Conservation (phyloP, 2,113 vertebrate species). For the Pituophis catenifer region DNA sequence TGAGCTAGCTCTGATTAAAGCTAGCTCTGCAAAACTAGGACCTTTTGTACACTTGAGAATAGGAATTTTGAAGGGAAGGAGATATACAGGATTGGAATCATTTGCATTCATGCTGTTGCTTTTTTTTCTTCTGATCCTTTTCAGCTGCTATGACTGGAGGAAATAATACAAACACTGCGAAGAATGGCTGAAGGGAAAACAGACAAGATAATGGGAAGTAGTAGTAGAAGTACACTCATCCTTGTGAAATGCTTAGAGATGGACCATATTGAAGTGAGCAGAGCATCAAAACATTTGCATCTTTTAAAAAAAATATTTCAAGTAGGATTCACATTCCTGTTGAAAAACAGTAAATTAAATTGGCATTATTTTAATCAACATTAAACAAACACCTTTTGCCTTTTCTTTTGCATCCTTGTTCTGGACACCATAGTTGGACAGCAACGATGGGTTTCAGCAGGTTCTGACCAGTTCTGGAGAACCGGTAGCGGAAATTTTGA, state of each 20-base stretch:
- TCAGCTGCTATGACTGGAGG: neutral
- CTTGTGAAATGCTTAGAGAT: neutral
- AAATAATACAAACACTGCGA: neutral
- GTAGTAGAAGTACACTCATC: neutral
- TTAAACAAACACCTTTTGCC: neutral
- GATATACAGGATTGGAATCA: neutral
- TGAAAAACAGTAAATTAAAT: neutral
- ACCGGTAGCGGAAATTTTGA: too few relatives aligned
- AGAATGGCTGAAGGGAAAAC: neutral
- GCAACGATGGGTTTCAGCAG: too few relatives aligned
- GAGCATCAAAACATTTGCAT: neutral
- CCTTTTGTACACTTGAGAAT: neutral
- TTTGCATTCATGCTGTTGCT: neutral
- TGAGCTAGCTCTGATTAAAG: neutral
- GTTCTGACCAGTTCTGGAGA: too few relatives aligned
- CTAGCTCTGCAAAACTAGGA: neutral
- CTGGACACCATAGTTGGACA: neutral
- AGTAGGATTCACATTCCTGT: neutral
- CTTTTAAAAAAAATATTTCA: neutral
- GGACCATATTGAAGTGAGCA: neutral
- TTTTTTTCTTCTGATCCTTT: neutral
- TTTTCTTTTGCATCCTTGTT: neutral
- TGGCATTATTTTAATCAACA: neutral
- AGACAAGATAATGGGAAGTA: neutral
- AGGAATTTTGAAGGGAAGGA: neutral